Conservation (phyloP, 2,797 vertebrate species). For the Clamator glandarius region DNA sequence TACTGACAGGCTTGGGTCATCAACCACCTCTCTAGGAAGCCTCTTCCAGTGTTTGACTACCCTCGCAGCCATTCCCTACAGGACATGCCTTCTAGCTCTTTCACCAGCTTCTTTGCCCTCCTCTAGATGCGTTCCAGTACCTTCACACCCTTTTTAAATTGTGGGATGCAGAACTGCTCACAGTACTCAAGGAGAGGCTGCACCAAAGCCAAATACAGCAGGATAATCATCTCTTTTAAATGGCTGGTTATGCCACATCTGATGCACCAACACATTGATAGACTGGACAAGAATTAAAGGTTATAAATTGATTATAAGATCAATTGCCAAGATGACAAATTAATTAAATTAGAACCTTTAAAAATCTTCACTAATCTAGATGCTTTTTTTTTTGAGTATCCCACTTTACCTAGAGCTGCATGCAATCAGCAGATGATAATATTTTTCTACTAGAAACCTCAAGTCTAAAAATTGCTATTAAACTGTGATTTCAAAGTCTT, state of each 20-base stretch:
- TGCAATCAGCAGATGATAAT: neutral
- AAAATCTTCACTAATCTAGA: neutral
- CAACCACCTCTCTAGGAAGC: neutral
- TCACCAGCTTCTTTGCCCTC: neutral
- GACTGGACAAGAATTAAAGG: neutral
- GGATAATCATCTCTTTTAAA: too few species aligned
- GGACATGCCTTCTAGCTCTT: neutral
- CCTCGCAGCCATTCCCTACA: fast-evolving
- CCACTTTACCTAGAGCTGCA: neutral
- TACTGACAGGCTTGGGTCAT: neutral
- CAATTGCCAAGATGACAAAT: neutral
- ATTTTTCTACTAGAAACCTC: neutral
- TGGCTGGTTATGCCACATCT: too few species aligned
- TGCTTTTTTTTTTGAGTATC: neutral
- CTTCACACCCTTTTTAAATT: too few species aligned
- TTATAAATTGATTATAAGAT: neutral
- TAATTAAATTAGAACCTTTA: neutral
- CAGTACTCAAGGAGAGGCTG: too few species aligned
- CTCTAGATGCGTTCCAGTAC: neutral
- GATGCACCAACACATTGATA: neutral
- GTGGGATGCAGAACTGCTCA: too few species aligned
- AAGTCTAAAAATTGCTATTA: neutral
- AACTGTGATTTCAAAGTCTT: neutral
- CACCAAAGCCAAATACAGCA: too few species aligned
- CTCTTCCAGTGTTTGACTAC: neutral